These are phyloP conservation scores for Cladopsammia gracilis DNA, from an alignment of 64 coral and sea anemone genomes.

Conservation along the genomic window DNA sequence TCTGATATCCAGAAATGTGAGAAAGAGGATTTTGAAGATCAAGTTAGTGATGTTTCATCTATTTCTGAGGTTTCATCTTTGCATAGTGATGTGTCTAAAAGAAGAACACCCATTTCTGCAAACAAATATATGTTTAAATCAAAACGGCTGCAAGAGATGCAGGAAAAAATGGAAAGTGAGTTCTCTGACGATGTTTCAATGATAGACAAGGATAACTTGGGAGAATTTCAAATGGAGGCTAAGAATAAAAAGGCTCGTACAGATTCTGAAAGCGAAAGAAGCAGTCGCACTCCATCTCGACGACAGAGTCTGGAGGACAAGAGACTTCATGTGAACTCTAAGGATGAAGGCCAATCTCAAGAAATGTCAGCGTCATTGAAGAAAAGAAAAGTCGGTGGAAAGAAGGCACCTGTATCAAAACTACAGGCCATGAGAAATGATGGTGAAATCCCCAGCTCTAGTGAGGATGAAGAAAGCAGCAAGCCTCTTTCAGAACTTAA, in stretches of 20 bases:
- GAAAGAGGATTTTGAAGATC: constrained; percentile 19
- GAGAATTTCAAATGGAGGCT: background rate
- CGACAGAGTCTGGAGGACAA: background rate
- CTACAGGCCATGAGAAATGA: constrained; percentile 3
- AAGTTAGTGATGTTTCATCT: constrained; percentile 16
- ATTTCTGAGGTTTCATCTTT: constrained; percentile 35
- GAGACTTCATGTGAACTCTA: background rate
- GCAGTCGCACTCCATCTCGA: background rate
- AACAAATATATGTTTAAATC: constrained; percentile 60
- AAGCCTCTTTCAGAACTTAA: constrained; percentile 69
- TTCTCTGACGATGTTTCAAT: background rate
- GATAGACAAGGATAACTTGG: background rate
- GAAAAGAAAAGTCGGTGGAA: constrained; percentile 36
- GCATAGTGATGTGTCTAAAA: background rate
- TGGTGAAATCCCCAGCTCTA: constrained; percentile 26
- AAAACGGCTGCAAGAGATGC: constrained; percentile 53
- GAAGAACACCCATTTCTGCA: background rate
- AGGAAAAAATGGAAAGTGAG: constrained; percentile 28
- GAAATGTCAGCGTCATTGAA: background rate
- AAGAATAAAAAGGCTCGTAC: background rate
- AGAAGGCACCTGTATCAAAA: background rate
- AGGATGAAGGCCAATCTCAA: background rate
- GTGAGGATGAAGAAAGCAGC: constrained; percentile 69
- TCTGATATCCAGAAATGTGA: background rate
- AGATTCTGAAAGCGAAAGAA: constrained; percentile 5